phyloP scores from a whole-genome alignment of 2,113 vertebrate genomes.

The Rafetus swinhoei region DNA sequence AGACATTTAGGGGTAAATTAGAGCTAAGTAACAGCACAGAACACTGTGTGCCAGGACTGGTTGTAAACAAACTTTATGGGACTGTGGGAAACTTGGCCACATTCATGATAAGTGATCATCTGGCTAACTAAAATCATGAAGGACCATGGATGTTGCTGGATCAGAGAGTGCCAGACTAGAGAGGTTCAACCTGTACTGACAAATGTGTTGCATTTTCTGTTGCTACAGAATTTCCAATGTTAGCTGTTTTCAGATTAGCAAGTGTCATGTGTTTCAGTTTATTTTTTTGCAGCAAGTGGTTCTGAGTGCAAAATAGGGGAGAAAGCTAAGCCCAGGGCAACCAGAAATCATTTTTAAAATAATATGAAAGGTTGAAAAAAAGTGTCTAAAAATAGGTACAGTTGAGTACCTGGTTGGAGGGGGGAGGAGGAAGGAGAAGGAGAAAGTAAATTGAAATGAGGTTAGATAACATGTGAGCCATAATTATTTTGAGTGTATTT shows the following conservation, averaged over 20 bases:
- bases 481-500: conserved; percentile 3
- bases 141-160: no score
- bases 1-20: no score
- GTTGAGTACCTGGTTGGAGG: neutral
- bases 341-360: neutral
- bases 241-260: neutral
- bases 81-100: no score
- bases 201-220: neutral
- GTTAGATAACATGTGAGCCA: rapidly evolving
- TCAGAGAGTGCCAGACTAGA: no score
- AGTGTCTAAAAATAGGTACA: neutral
- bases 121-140: no score
- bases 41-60: no score
- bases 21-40: no score
- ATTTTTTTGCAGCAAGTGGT: neutral
- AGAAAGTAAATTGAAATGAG: neutral
- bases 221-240: neutral
- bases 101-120: no score
- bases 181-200: neutral
- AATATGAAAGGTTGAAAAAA: neutral
- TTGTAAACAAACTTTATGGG: no score
- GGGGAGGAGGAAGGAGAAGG: neutral
- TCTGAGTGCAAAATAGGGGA: neutral
- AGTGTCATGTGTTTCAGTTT: neutral
- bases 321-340: neutral